These are phyloP conservation scores for Myiopsitta monachus DNA, from an alignment of 2,113 vertebrate species.

Conservation along the genomic window DNA sequence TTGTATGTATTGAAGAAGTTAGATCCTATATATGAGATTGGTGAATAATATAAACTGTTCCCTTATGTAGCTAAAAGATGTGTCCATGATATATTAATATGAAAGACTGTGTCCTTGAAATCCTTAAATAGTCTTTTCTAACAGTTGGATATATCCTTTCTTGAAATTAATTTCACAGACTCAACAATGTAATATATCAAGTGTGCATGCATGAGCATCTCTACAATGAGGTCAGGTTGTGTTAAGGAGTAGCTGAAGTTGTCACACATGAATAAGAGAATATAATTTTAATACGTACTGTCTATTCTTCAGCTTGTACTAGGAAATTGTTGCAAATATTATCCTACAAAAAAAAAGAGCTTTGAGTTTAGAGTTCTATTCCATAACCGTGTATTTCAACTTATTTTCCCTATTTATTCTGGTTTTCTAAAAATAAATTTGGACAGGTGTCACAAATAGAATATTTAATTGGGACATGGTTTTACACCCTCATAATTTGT, in stretches of 20 bases:
- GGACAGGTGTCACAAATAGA: neutral
- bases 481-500: neutral
- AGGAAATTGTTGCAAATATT: neutral
- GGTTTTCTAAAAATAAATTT: neutral
- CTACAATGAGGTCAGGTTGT: neutral
- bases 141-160: neutral
- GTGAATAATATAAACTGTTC: neutral
- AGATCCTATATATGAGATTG: neutral
- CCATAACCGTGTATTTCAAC: neutral
- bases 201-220: neutral
- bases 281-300: neutral
- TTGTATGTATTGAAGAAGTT: neutral
- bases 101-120: neutral
- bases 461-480: neutral
- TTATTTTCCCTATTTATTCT: neutral
- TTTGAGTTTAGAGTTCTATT: neutral
- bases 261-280: neutral
- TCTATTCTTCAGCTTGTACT: neutral
- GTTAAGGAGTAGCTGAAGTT: neutral
- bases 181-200: neutral
- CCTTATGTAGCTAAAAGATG: neutral
- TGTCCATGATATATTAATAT: neutral
- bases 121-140: neutral
- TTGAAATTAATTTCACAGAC: neutral
- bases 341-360: neutral